These are phyloP conservation scores for Zoanthus sansibaricus DNA, from an alignment of 92 coral and sea anemone genomes.

Conservation along the genomic window DNA sequence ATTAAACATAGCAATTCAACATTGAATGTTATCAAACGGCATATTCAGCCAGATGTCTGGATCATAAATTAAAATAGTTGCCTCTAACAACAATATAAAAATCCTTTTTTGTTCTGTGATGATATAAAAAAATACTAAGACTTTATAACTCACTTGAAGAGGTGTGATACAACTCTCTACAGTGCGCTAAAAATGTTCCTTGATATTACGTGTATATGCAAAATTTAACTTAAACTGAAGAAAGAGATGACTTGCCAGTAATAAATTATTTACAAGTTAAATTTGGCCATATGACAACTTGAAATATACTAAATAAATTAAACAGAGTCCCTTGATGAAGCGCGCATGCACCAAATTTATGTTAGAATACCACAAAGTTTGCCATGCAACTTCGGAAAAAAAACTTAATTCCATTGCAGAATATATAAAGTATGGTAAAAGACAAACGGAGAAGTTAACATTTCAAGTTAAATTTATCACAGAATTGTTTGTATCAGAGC, in stretches of 20 bases:
- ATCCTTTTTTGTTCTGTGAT: neutral
- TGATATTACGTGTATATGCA: neutral
- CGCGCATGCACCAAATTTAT: neutral
- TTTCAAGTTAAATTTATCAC: too few species aligned
- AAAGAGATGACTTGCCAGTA: constrained; percentile 13
- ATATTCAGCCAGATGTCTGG: neutral
- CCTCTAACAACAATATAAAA: neutral
- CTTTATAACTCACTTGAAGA: neutral
- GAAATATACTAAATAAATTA: neutral
- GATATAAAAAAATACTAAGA: neutral
- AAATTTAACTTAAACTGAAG: neutral
- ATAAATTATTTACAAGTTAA: constrained; percentile 10
- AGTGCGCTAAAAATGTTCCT: neutral
- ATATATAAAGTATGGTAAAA: too few species aligned
- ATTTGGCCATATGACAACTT: constrained; percentile 3
- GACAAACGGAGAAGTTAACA: too few species aligned
- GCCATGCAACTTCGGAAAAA: too few species aligned
- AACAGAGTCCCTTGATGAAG: neutral
- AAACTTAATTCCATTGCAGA: too few species aligned
- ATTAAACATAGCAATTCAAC: neutral
- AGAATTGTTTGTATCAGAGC: too few species aligned
- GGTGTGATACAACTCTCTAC: too few species aligned
- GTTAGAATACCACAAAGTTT: too few species aligned
- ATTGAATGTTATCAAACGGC: neutral
- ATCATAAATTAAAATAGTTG: neutral